Evolutionary conservation across 2,888 invertebrate genomes (phyloP).

Genomic region (Cephus rjabovi): DNA sequence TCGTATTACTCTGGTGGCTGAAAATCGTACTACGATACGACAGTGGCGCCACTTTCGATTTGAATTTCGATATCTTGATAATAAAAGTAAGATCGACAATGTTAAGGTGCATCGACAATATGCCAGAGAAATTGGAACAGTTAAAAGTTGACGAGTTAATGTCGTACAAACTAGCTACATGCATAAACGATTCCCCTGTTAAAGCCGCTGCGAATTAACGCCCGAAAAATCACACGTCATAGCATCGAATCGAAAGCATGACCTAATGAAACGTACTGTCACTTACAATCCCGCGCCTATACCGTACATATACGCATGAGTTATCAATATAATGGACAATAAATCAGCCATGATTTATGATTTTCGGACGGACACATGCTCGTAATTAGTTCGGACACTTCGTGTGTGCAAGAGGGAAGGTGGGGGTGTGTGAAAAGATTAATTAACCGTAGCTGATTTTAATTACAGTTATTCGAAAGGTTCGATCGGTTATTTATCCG

Average conservation of each 20-base stretch:
- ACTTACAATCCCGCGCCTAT: neutral
- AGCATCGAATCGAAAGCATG: slow-evolving; percentile 1
- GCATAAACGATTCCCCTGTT: slow-evolving; percentile 36
- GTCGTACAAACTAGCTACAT: slow-evolving; percentile 38
- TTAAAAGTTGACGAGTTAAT: slow-evolving; percentile 34
- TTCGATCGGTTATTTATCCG: neutral
- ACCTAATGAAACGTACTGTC: neutral
- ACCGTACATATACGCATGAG: neutral
- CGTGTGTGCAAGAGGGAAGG: neutral
- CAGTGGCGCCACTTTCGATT: neutral
- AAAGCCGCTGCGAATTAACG: slow-evolving; percentile 14
- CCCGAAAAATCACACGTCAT: slow-evolving; percentile 16
- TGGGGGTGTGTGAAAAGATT: neutral
- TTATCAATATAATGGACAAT: neutral
- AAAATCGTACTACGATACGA: neutral
- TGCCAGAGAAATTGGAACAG: slow-evolving; percentile 35
- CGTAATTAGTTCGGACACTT: neutral
- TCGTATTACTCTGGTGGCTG: neutral
- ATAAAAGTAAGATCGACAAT: neutral
- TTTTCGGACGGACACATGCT: slow-evolving; percentile 6
- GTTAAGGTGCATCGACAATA: slow-evolving; percentile 21
- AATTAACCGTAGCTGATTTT: neutral
- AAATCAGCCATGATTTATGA: slow-evolving; percentile 16
- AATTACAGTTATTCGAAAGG: neutral
- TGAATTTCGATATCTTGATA: neutral